phyloP scores from a whole-genome alignment of 2,888 invertebrate genomes.

The Philhelius pedissequus region DNA sequence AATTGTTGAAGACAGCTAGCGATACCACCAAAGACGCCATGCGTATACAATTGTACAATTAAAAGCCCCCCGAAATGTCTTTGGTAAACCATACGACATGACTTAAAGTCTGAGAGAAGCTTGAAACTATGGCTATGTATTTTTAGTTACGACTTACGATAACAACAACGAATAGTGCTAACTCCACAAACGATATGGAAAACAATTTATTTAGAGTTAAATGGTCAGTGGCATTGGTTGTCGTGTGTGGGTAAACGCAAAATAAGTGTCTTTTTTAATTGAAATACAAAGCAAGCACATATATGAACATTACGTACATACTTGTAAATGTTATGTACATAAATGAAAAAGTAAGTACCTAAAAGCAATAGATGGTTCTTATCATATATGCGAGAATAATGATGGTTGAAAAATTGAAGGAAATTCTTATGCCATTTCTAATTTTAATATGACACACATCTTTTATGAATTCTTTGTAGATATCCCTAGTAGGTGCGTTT shows the following conservation, averaged over 20 bases:
- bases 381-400: too few species aligned
- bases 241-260: not conserved
- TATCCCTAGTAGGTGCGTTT: too few species aligned
- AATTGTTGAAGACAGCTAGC: conserved; percentile 2
- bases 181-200: conserved; percentile 18
- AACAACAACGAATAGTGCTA: not conserved
- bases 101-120: conserved; percentile 1
- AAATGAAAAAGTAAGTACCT: too few species aligned
- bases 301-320: too few species aligned
- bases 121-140: not conserved
- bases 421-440: too few species aligned
- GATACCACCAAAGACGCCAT: conserved; percentile 23
- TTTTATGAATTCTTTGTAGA: too few species aligned
- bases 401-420: too few species aligned
- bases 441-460: too few species aligned
- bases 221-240: conserved; percentile 55
- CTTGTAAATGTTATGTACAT: too few species aligned
- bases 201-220: conserved; percentile 43
- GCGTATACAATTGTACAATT: conserved; percentile 29
- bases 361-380: too few species aligned
- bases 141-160: not conserved
- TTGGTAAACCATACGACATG: not conserved
- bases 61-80: conserved; percentile 28
- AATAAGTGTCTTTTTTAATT: conserved; percentile 7
- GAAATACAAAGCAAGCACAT: not conserved